phyloP scores from a whole-genome alignment of 2,888 invertebrate genomes.

The Aphrophora alni region DNA sequence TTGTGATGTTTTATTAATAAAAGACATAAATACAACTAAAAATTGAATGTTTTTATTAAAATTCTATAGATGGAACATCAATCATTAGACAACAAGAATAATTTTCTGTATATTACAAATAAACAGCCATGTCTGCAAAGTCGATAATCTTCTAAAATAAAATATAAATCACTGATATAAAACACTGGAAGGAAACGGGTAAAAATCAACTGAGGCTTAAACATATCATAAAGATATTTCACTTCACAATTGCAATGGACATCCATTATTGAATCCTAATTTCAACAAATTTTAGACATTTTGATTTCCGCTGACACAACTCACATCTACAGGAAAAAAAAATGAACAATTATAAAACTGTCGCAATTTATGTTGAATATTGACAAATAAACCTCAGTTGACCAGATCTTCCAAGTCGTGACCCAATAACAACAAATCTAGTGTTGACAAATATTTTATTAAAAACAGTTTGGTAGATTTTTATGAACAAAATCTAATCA shows the following conservation, averaged over 20 bases:
- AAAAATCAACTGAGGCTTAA: not conserved
- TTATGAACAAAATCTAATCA: not conserved
- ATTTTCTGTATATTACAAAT: not conserved
- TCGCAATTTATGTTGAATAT: no score
- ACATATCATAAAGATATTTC: not conserved
- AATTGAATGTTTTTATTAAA: not conserved
- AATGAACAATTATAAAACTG: not conserved
- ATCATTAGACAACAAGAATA: not conserved
- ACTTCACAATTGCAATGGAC: not conserved
- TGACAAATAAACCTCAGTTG: not conserved
- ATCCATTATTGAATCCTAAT: not conserved
- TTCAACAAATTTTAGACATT: not conserved
- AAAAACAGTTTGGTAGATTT: not conserved
- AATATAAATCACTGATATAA: not conserved
- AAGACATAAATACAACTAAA: not conserved
- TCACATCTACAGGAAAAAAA: not conserved
- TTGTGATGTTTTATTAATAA: not conserved
- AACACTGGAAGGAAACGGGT: not conserved
- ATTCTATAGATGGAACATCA: slow-evolving; percentile 2
- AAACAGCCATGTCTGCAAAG: not conserved
- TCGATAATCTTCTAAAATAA: no score
- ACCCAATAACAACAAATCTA: not conserved
- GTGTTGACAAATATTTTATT: not conserved
- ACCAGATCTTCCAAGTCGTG: not conserved
- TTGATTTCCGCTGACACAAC: not conserved